Conservation (phyloP, 2,797 vertebrate genomes). For the Anniella stebbinsi region DNA sequence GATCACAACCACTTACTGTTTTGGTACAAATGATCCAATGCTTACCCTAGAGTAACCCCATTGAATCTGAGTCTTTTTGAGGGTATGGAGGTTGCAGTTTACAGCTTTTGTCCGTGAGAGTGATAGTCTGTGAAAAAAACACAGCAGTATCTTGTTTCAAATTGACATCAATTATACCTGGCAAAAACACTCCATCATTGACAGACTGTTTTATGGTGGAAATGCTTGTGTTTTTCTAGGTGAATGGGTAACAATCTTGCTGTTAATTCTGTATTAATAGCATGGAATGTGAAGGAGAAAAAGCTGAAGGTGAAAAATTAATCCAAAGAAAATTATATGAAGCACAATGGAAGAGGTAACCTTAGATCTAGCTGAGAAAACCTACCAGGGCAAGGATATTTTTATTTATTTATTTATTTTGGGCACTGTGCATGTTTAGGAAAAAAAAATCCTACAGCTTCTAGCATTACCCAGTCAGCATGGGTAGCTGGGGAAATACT, state of each 20-base stretch:
- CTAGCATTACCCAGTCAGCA: no score
- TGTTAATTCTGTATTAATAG: slow-evolving; percentile 81
- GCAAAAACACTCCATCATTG: slow-evolving; percentile 66
- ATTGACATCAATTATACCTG: slow-evolving; percentile 74
- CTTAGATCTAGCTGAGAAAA: slow-evolving; percentile 69
- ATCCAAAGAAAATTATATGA: slow-evolving; percentile 75
- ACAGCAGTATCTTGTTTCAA: slow-evolving; percentile 62
- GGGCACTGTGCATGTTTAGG: no score
- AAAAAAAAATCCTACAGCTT: no score
- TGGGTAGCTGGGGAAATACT: no score
- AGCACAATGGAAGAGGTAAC: slow-evolving; percentile 63
- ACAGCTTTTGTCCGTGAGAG: slow-evolving; percentile 65
- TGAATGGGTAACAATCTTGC: slow-evolving; percentile 79
- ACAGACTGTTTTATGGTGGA: slow-evolving; percentile 65
- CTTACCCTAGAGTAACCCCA: background rate
- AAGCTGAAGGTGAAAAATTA: slow-evolving; percentile 76
- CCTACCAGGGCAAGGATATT: slow-evolving; percentile 64
- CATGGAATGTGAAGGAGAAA: slow-evolving; percentile 74
- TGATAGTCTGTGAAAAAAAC: slow-evolving; percentile 70
- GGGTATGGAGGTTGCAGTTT: slow-evolving; percentile 28
- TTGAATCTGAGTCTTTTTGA: background rate
- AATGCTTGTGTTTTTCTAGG: slow-evolving; percentile 78
- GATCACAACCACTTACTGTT: background rate
- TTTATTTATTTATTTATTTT: slow-evolving; percentile 12
- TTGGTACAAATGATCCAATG: background rate